Percentiles rank a stretch among this genome's conserved stretches.
Conservation (phyloP, 2,113 vertebrate genomes). For the Rhynchomys soricoides region DNA sequence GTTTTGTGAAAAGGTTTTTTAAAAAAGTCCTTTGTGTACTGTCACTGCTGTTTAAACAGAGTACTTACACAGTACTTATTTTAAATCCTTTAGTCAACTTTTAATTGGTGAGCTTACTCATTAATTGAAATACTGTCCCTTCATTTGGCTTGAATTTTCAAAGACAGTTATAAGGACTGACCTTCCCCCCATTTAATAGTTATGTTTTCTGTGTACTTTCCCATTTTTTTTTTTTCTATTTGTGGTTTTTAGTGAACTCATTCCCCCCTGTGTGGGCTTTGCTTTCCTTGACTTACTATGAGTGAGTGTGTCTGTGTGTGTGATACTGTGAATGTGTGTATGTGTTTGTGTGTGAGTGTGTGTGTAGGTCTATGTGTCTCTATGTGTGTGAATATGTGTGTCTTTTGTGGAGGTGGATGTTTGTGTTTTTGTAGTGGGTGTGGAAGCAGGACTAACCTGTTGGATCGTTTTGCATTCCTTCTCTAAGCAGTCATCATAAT, state of each 20-base stretch:
- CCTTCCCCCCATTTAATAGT: not conserved
- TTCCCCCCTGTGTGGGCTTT: not conserved
- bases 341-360: not conserved
- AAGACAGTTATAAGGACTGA: not conserved
- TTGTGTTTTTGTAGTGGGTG: not conserved
- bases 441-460: slow-evolving; percentile 41
- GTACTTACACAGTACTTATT: not conserved
- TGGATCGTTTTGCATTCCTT: slow-evolving; percentile 39
- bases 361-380: no score
- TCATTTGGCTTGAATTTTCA: slow-evolving; percentile 24
- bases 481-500: not conserved
- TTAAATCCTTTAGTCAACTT: slow-evolving; percentile 2
- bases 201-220: not conserved
- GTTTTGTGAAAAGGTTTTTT: not conserved
- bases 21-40: not conserved
- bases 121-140: not conserved
- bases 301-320: not conserved
- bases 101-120: not conserved
- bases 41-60: not conserved
- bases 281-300: not conserved
- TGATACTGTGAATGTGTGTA: not conserved
- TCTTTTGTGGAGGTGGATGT: not conserved
- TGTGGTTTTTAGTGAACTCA: not conserved
- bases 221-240: not conserved
- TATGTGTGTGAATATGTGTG: not conserved